Conservation (phyloP, 2,888 invertebrate genomes). For the Drosophila parthenogenetica region DNA sequence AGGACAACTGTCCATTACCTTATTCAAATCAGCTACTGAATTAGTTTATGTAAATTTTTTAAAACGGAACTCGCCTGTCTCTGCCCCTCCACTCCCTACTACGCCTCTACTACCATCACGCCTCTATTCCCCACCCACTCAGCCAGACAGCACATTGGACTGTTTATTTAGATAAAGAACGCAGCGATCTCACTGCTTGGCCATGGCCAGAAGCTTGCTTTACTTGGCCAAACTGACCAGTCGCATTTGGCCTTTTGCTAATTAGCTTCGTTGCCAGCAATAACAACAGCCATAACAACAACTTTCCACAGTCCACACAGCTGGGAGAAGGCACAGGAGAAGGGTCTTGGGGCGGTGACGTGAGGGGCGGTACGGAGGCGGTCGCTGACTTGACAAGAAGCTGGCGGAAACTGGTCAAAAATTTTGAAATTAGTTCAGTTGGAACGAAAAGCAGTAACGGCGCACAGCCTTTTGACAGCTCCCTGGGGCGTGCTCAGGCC, state of each 20-base stretch:
- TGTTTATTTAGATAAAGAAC: slow-evolving; percentile 66
- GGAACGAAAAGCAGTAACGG: slow-evolving; percentile 36
- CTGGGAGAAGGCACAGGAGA: not conserved
- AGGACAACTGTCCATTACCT: slow-evolving; percentile 64
- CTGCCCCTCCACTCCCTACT: not conserved
- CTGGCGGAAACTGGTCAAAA: slow-evolving; percentile 47
- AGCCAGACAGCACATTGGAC: slow-evolving; percentile 36
- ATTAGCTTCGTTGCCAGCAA: slow-evolving; percentile 66
- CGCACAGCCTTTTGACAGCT: slow-evolving; percentile 73
- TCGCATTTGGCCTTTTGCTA: slow-evolving; percentile 62
- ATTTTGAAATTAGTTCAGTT: slow-evolving; percentile 55
- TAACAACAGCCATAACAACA: slow-evolving; percentile 53
- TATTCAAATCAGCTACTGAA: slow-evolving; percentile 80
- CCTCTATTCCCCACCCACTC: slow-evolving; percentile 14
- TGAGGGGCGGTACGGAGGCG: not conserved
- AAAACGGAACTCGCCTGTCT: slow-evolving; percentile 49
- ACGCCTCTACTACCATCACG: not conserved
- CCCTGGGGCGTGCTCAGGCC: slow-evolving; percentile 76
- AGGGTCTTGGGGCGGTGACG: not conserved
- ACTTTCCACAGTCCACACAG: slow-evolving; percentile 29
- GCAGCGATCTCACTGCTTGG: slow-evolving; percentile 42
- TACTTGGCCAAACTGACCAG: slow-evolving; percentile 22
- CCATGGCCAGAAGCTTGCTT: slow-evolving; percentile 12
- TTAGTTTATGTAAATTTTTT: slow-evolving; percentile 78
- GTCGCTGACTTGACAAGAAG: not conserved